Conservation (phyloP, 2,888 invertebrate species). For the Thereva unica region DNA sequence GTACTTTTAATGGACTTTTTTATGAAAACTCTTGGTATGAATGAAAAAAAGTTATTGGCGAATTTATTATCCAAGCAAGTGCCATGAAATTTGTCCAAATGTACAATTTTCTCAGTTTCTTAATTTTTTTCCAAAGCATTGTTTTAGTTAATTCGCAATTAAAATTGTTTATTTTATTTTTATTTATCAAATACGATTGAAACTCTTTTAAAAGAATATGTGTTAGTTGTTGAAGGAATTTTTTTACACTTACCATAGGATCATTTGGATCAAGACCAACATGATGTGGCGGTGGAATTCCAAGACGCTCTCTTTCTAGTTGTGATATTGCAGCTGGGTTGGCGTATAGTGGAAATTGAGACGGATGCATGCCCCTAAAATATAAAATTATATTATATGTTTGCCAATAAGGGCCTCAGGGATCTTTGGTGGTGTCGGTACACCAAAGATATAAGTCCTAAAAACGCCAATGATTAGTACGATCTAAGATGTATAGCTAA, state of each 20-base stretch:
- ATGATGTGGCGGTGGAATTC: slow-evolving; percentile 69
- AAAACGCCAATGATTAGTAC: too few relatives aligned
- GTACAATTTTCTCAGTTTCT: slow-evolving; percentile 3
- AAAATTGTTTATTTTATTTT: slow-evolving; percentile 19
- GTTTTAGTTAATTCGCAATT: slow-evolving; percentile 37
- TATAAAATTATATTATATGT: slow-evolving; percentile 44
- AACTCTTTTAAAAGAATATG: slow-evolving; percentile 26
- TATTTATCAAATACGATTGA: slow-evolving; percentile 43
- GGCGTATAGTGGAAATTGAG: slow-evolving; percentile 68
- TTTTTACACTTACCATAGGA: slow-evolving; percentile 71
- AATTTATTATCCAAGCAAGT: slow-evolving; percentile 6
- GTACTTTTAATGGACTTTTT: slow-evolving; percentile 3
- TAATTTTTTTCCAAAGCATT: slow-evolving; percentile 12
- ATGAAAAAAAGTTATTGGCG: slow-evolving; percentile 13
- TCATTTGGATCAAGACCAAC: slow-evolving; percentile 75
- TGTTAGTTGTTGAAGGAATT: slow-evolving; percentile 16
- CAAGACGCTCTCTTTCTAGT: slow-evolving; percentile 85
- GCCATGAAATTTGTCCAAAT: slow-evolving; percentile 2
- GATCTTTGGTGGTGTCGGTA: too few relatives aligned
- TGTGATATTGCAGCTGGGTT: slow-evolving; percentile 80
- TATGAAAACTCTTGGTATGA: background rate
- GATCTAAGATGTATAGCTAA: too few relatives aligned
- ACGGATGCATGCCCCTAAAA: slow-evolving; percentile 65
- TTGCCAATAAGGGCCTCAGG: too few relatives aligned
- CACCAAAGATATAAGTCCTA: too few relatives aligned